Percentiles rank a stretch among this genome's conserved stretches.
Conservation (phyloP, 2,888 invertebrate species). For the Spialia ferax region DNA sequence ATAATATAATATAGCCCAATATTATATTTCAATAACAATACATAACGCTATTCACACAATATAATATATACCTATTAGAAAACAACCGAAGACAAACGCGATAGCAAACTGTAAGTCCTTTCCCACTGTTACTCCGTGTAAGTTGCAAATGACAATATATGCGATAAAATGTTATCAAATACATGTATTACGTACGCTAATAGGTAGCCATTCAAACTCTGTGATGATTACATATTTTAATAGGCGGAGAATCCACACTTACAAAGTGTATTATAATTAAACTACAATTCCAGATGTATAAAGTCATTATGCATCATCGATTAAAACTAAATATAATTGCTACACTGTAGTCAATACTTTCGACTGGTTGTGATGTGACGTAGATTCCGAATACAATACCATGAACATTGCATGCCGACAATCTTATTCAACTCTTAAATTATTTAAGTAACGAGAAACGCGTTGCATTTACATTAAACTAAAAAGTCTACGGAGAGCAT, state of each 20-base stretch:
- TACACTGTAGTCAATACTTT: constrained; percentile 63
- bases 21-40: constrained; percentile 36
- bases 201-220: constrained; percentile 80
- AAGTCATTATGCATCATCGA: constrained; percentile 80
- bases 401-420: constrained; percentile 69
- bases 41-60: constrained; percentile 38
- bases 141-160: constrained; percentile 59
- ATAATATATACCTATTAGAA: constrained; percentile 3
- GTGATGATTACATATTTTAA: constrained; percentile 83
- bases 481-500: constrained; percentile 45
- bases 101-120: constrained; percentile 34
- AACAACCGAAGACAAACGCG: constrained; percentile 26
- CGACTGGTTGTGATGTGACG: constrained; percentile 77
- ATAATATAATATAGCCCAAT: constrained; percentile 35
- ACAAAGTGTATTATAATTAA: constrained; percentile 84
- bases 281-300: constrained; percentile 84
- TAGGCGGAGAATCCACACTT: constrained; percentile 86
- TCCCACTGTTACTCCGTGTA: constrained; percentile 56
- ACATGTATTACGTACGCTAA: constrained; percentile 80
- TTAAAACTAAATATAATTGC: constrained; percentile 77
- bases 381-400: constrained; percentile 67
- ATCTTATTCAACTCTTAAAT: constrained; percentile 34
- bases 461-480: constrained; percentile 40
- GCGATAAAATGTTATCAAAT: constrained; percentile 73
- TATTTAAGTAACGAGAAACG: constrained; percentile 39